Evolutionary conservation across 2,888 invertebrate species (phyloP).

Genomic region (Eupithecia inturbata): DNA sequence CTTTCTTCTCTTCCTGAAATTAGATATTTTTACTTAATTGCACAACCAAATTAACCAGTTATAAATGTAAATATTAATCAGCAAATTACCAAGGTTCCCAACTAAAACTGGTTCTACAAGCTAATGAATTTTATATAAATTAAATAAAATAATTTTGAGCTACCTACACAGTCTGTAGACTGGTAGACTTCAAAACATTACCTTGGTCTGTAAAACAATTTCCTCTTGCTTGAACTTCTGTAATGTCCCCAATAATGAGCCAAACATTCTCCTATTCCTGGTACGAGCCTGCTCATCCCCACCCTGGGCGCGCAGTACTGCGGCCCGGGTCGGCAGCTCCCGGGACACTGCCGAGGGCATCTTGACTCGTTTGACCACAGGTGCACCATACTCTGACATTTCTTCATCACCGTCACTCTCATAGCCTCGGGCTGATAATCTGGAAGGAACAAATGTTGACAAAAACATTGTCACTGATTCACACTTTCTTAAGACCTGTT

Average conservation of each 20-base stretch:
- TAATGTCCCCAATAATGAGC: slow-evolving; percentile 96
- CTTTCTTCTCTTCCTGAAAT: slow-evolving; percentile 79
- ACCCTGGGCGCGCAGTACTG: slow-evolving; percentile 88
- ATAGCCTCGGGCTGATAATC: slow-evolving; percentile 72
- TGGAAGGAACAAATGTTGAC: slow-evolving; percentile 38
- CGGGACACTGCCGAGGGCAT: slow-evolving; percentile 90
- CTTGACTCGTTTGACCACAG: slow-evolving; percentile 60
- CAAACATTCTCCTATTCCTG: slow-evolving; percentile 97
- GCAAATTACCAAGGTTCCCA: not conserved
- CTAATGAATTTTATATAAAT: not conserved
- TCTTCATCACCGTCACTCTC: slow-evolving; percentile 82
- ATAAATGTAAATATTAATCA: not conserved
- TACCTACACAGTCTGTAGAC: not conserved
- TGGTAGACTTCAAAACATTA: slow-evolving; percentile 33
- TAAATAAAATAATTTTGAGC: not conserved
- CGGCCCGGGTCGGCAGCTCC: slow-evolving; percentile 90
- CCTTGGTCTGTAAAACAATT: slow-evolving; percentile 92
- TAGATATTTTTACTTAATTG: not conserved
- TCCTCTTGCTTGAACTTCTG: slow-evolving; percentile 98
- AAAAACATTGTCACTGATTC: not conserved
- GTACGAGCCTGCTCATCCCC: slow-evolving; percentile 91
- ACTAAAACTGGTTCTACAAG: not conserved
- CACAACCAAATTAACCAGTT: not conserved
- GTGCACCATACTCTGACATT: slow-evolving; percentile 46
- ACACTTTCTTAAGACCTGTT: no score